Conservation (phyloP, 2,888 invertebrate genomes). For the Capitulum mitella region DNA sequence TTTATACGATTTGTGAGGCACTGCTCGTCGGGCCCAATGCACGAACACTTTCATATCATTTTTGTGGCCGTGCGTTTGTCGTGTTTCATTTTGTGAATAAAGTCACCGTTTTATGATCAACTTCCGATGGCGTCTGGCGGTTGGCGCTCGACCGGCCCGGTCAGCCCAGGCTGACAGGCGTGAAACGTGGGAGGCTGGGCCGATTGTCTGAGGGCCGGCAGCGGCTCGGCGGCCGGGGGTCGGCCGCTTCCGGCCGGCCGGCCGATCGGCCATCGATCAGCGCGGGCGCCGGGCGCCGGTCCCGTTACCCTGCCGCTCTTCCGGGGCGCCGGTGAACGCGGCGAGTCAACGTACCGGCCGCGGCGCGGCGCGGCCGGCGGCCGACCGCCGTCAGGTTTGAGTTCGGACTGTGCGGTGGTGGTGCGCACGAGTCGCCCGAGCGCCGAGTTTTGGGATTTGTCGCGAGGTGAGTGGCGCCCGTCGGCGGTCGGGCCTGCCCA, state of each 20-base stretch:
- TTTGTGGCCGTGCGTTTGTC: background rate
- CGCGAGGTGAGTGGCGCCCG: background rate
- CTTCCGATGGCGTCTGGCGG: background rate
- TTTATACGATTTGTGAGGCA: background rate
- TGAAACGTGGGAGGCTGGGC: too few species aligned
- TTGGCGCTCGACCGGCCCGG: too few species aligned
- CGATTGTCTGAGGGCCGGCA: too few species aligned
- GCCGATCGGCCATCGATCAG: background rate
- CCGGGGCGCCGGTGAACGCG: slow-evolving; percentile 20
- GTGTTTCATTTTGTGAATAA: background rate
- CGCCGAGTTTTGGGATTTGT: background rate
- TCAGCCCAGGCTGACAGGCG: too few species aligned
- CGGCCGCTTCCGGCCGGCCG: background rate
- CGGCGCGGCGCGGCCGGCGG: background rate
- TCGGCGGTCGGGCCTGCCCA: background rate
- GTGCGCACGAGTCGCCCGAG: background rate
- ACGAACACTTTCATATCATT: background rate
- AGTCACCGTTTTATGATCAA: background rate
- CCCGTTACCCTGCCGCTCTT: slow-evolving; percentile 13
- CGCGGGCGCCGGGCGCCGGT: slow-evolving; percentile 15
- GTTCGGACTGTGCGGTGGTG: background rate
- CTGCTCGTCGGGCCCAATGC: background rate
- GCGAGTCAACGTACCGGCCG: slow-evolving; percentile 12
- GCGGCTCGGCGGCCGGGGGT: background rate
- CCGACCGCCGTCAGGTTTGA: background rate